Evolutionary conservation across 1,140 invertebrate species (phyloP).

Genomic region (Gyrodactylus bullatarudis): DNA sequence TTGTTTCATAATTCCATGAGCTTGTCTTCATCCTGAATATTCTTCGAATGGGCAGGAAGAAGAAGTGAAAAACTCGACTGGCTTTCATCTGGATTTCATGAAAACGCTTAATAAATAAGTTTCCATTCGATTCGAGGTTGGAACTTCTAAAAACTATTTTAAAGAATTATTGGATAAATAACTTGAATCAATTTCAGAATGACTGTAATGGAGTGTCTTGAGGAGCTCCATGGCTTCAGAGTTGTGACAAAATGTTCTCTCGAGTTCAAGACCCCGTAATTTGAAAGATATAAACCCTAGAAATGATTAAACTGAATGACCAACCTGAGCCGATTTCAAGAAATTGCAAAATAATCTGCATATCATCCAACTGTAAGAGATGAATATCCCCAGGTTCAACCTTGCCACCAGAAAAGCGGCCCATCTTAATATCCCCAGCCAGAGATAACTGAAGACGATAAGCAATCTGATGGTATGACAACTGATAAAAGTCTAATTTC

Average conservation of each 20-base stretch:
- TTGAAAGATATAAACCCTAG: slow-evolving; percentile 19
- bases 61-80: too few relatives aligned
- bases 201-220: neutral
- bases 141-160: too few relatives aligned
- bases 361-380: neutral
- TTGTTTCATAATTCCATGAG: too few relatives aligned
- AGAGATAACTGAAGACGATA: neutral
- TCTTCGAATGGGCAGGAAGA: too few relatives aligned
- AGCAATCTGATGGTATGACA: neutral
- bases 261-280: neutral
- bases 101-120: too few relatives aligned
- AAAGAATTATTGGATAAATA: too few relatives aligned
- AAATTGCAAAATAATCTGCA: neutral
- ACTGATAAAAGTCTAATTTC: neutral
- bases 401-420: neutral
- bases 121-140: too few relatives aligned
- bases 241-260: neutral
- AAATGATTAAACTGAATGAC: too few relatives aligned
- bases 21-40: too few relatives aligned
- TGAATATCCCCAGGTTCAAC: neutral
- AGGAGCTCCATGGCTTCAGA: neutral
- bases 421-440: neutral
- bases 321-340: neutral
- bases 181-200: neutral
- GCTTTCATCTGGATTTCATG: too few relatives aligned